Percentiles rank a stretch among this genome's conserved stretches.
These are phyloP conservation scores for Stegastes partitus DNA, from an alignment of 2,113 vertebrate species.

Conservation along the genomic window DNA sequence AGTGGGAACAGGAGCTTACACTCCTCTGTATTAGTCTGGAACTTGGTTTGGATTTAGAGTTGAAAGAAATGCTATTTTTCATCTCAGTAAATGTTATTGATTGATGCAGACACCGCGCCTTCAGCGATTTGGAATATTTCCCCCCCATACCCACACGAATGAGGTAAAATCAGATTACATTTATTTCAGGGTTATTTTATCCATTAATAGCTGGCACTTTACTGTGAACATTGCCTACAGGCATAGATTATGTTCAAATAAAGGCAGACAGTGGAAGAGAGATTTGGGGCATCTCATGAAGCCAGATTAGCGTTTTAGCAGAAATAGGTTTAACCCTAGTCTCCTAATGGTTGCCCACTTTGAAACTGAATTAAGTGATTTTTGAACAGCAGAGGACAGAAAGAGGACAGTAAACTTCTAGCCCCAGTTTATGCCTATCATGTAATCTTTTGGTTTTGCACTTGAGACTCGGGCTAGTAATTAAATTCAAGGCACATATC, in stretches of 20 bases:
- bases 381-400: slow-evolving; percentile 42
- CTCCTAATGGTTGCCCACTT: slow-evolving; percentile 28
- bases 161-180: slow-evolving; percentile 71
- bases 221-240: slow-evolving; percentile 63
- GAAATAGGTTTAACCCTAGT: slow-evolving; percentile 39
- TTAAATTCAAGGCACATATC: slow-evolving; percentile 48
- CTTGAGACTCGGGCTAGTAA: slow-evolving; percentile 18
- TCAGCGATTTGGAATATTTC: slow-evolving; percentile 46
- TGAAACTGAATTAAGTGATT: slow-evolving; percentile 36
- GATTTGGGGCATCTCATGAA: slow-evolving; percentile 56
- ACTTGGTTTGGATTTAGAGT: slow-evolving; percentile 29
- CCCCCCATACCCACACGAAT: slow-evolving; percentile 22
- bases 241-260: slow-evolving; percentile 66
- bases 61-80: slow-evolving; percentile 46
- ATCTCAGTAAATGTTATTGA: slow-evolving; percentile 55
- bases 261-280: slow-evolving; percentile 64
- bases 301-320: slow-evolving; percentile 40
- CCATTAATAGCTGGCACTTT: slow-evolving; percentile 71
- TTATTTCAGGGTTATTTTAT: slow-evolving; percentile 73
- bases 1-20: slow-evolving; percentile 22
- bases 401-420: slow-evolving; percentile 9
- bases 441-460: slow-evolving; percentile 30
- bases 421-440: not conserved
- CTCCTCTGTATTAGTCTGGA: slow-evolving; percentile 23
- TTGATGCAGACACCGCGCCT: slow-evolving; percentile 66